Evolutionary conservation across 2,113 vertebrate species (phyloP).

Genomic region (Tupaia tana): DNA sequence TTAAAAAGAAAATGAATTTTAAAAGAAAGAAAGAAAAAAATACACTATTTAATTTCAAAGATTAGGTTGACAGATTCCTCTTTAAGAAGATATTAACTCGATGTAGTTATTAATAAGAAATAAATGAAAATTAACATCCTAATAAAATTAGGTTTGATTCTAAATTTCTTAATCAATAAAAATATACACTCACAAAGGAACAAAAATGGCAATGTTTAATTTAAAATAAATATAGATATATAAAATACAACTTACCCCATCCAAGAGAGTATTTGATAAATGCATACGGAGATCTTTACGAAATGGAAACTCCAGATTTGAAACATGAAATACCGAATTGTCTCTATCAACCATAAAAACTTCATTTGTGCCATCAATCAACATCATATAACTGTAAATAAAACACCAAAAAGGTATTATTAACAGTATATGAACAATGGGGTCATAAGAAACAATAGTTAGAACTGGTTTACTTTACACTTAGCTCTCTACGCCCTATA

Average conservation of each 20-base stretch:
- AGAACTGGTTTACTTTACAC: not conserved
- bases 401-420: conserved; percentile 66
- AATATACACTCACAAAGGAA: not conserved
- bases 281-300: conserved; percentile 95
- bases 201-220: not conserved
- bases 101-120: not conserved
- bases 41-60: conserved; percentile 58
- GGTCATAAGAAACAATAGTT: not conserved
- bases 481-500: not conserved
- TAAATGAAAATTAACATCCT: not conserved
- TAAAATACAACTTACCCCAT: conserved; percentile 92
- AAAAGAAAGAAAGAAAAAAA: too few species aligned
- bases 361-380: conserved; percentile 96
- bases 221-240: not conserved
- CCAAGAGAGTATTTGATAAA: conserved; percentile 94
- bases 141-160: conserved; percentile 39
- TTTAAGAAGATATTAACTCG: conserved; percentile 62
- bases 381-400: conserved; percentile 96
- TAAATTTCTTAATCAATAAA: conserved; percentile 49
- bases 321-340: conserved; percentile 95
- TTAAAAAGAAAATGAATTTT: too few species aligned
- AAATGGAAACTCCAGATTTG: conserved; percentile 97
- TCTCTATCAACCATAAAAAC: conserved; percentile 98
- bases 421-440: conserved; percentile 15
- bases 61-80: conserved; percentile 59